Evolutionary conservation across 1,140 invertebrate species (phyloP), one percentile per base, ranked within the genome.

Genomic region (Apolygus lucorum): DNA sequence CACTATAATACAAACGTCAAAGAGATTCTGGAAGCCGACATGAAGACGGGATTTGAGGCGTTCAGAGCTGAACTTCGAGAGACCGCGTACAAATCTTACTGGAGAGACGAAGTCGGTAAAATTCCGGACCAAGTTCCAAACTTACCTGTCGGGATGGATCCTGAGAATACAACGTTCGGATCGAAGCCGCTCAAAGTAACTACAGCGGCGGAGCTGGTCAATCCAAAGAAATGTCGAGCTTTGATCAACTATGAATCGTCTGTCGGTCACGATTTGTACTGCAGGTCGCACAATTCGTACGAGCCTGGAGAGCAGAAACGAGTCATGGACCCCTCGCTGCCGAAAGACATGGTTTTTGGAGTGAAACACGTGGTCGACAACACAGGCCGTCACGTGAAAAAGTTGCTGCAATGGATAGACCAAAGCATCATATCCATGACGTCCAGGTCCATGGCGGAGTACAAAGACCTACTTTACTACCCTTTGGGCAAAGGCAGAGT

Each of bases 31-130:
- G 54, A 59, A 59, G 11, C 54, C 11, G 54, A 59, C 11, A 21
- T 59, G 13, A 78, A 80, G 77, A 78, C 80, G 13, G 80, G 81
- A 72, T 84, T 82, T 71, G 77, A 82, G 76, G 78, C 76, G 13
- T 72, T 84, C 1, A 78, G 81, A 62, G 76, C 78, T 22, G 81
- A 84, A 70, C 75, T 84, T 2, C 81, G 80, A 73, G 80, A 82
- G 64, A 82, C 82, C 0, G 68, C 78, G 2, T 83, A 82, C 73
- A 42, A 74, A 11, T 82, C 81, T 2, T 83, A 81, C 69, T 84
- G 83, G 83, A 79, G 78, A 68, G 78, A 78, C 71, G 71, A 76
- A 49, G 68, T 83, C 22, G 82, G 81, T 8, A 75, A 76, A 73
- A 64, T 73, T 1, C 74, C 74, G 67, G 82, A 84, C 76, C 75